Evolutionary conservation across 2,797 vertebrate species (phyloP).

Genomic region (Psittacula echo): DNA sequence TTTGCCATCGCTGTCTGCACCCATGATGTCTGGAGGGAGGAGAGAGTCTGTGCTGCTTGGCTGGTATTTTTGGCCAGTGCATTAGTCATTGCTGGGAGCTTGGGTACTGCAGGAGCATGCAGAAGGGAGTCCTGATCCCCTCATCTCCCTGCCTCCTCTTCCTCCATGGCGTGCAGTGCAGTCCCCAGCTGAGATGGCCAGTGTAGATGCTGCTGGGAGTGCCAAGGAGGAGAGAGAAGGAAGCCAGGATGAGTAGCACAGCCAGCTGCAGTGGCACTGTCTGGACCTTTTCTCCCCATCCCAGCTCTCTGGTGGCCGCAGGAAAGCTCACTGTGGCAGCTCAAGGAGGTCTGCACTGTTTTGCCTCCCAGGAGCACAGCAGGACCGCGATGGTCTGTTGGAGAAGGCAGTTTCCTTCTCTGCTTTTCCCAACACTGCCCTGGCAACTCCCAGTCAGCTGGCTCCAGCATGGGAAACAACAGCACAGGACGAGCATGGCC

Average conservation of each 20-base stretch:
- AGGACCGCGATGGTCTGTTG: accelerated
- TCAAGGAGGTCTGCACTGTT: neutral
- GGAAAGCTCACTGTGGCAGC: neutral
- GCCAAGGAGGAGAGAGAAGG: neutral
- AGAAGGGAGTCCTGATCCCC: neutral
- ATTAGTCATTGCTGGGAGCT: neutral
- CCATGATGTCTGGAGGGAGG: neutral
- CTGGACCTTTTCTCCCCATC: neutral
- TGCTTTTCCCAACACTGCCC: neutral
- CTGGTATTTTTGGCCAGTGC: constrained; percentile 30
- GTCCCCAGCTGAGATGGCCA: neutral
- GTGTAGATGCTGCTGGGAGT: accelerated
- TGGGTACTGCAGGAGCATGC: accelerated
- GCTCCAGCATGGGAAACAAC: neutral
- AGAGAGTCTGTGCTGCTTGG: neutral
- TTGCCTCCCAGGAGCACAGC: neutral
- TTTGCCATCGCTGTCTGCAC: neutral
- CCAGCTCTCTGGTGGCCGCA: neutral
- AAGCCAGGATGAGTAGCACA: neutral
- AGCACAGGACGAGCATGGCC: accelerated
- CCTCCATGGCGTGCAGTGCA: neutral
- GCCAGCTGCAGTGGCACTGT: neutral
- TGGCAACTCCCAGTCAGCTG: neutral
- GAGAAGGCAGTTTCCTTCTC: neutral
- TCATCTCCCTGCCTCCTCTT: neutral